Evolutionary conservation across 2,797 vertebrate species (phyloP).

Genomic region (Uromys caudimaculatus): DNA sequence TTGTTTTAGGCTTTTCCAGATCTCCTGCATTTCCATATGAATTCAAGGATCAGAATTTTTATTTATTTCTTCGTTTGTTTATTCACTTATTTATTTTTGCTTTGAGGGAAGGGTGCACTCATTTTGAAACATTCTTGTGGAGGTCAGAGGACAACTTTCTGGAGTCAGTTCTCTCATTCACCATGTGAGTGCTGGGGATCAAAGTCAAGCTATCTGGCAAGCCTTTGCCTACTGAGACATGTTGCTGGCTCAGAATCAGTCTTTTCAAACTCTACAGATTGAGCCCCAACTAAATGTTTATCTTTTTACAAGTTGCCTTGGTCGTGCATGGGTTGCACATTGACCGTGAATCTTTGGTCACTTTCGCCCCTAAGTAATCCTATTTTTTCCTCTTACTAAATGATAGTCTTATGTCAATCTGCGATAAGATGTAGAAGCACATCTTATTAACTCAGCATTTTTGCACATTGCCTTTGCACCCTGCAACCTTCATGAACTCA

Average conservation of each 20-base stretch:
- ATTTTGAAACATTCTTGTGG: background rate
- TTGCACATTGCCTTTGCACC: background rate
- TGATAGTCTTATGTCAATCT: background rate
- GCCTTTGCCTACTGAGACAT: background rate
- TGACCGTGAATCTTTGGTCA: conserved; percentile 1
- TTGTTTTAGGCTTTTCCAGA: background rate
- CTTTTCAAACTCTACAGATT: background rate
- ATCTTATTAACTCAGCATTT: background rate
- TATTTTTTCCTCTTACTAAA: background rate
- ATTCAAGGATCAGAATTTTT: background rate
- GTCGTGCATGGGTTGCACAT: too few species aligned
- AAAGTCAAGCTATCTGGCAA: background rate
- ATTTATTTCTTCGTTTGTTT: background rate
- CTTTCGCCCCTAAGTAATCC: conserved; percentile 1
- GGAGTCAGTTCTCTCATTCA: background rate
- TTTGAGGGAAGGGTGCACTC: background rate
- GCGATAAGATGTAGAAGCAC: background rate
- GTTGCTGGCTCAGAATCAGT: background rate
- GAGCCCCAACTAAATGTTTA: too few species aligned
- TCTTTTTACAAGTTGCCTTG: too few species aligned
- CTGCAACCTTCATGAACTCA: background rate
- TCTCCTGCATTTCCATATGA: background rate
- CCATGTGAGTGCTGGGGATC: background rate
- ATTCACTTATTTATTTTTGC: background rate
- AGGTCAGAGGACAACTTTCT: background rate